Evolutionary conservation across 2,113 vertebrate genomes (phyloP).

Genomic region (Notothenia coriiceps): DNA sequence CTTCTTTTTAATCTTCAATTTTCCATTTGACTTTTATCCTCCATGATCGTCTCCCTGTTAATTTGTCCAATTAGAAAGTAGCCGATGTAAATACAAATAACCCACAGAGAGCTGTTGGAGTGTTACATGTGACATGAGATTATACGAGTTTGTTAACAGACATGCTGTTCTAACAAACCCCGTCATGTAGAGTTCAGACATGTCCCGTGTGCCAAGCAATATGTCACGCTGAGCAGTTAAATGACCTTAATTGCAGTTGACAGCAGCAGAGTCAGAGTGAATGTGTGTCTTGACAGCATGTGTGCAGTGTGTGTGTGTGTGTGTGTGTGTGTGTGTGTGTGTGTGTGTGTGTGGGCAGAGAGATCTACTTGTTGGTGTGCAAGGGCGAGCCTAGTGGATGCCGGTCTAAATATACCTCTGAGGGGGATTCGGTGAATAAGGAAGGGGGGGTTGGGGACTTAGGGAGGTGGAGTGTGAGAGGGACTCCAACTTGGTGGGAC

Average conservation of each 20-base stretch:
- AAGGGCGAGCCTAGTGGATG: slow-evolving; percentile 54
- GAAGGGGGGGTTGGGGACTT: background rate
- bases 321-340: slow-evolving; percentile 15
- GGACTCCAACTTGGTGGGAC: slow-evolving; percentile 60
- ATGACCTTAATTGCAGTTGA: slow-evolving; percentile 77
- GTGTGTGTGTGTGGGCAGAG: slow-evolving; percentile 20
- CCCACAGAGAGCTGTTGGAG: background rate
- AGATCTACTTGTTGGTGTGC: slow-evolving; percentile 44
- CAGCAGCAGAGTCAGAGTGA: slow-evolving; percentile 58
- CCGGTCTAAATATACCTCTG: slow-evolving; percentile 71
- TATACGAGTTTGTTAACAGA: slow-evolving; percentile 49
- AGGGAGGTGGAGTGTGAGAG: slow-evolving; percentile 7
- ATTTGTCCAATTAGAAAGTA: background rate
- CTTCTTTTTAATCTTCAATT: background rate
- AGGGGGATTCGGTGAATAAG: slow-evolving; percentile 17
- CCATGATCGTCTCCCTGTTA: background rate
- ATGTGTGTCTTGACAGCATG: slow-evolving; percentile 54
- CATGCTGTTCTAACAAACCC: background rate
- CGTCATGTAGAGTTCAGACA: slow-evolving; percentile 17
- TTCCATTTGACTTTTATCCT: background rate
- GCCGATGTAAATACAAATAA: background rate
- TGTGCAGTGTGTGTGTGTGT: slow-evolving; percentile 19
- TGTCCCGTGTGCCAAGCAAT: slow-evolving; percentile 31
- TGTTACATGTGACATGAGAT: slow-evolving; percentile 20
- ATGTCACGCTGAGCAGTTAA: slow-evolving; percentile 62